A percentile compares a stretch with the other conserved stretches of the same genome.
Conservation (phyloP, 1,140 invertebrate species). For the Leptopilina clavipes region DNA sequence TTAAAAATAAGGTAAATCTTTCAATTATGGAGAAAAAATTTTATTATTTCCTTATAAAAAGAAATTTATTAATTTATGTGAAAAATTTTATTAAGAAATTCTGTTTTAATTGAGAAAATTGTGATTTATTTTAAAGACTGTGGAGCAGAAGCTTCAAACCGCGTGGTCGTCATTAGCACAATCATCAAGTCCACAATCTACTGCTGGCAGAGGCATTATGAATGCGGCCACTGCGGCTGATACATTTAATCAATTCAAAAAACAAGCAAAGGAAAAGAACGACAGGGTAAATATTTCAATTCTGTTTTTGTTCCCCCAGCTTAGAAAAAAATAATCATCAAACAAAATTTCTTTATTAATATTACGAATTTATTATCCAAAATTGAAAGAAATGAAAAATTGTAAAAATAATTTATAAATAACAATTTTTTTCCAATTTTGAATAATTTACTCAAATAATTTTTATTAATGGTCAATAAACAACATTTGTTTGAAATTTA, state of each 20-base stretch:
- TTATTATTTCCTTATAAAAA: neutral
- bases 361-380: no score
- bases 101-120: neutral
- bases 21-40: neutral
- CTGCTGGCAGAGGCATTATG: slow-evolving; percentile 78
- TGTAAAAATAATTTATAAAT: no score
- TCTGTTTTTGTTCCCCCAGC: no score
- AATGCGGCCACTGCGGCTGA: slow-evolving; percentile 77
- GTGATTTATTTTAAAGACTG: slow-evolving; percentile 58
- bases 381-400: no score
- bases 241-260: slow-evolving; percentile 90
- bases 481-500: no score
- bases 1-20: slow-evolving; percentile 77
- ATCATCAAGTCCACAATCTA: slow-evolving; percentile 81
- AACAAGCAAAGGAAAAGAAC: slow-evolving; percentile 94
- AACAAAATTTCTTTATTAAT: no score
- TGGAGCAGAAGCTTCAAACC: slow-evolving; percentile 88
- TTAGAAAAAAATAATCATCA: no score
- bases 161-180: slow-evolving; percentile 94
- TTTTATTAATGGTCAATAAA: no score
- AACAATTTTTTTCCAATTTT: no score
- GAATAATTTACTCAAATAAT: no score
- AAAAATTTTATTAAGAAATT: neutral
- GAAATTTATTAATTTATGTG: neutral
- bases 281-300: slow-evolving; percentile 79